Evolutionary conservation across 2,888 invertebrate species (phyloP), one percentile per base, ranked within the genome.

Genomic region (Cybosia mesomella): DNA sequence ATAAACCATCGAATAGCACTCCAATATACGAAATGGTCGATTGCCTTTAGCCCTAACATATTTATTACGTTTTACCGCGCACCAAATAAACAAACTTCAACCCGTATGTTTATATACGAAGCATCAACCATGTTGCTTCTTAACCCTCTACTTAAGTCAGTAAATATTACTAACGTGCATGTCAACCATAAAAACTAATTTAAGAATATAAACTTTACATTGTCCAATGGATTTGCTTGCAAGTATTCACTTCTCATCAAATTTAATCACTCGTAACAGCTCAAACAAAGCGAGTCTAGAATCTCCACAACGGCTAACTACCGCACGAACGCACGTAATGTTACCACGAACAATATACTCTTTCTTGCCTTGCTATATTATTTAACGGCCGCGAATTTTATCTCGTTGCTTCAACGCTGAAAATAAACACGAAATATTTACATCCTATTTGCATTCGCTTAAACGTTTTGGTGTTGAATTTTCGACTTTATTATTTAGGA

Each of bases 341-440:
- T 87, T 90, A 89, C 88, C 86, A 86, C 83, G 81, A 84, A 87
- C 87, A 88, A 88, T 89, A 87, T 88, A 85, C 85, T 87, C 85
- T 84, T 87, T 87, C 85, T 85, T 86, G 82, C 81, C 85, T 85
- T 86, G 82, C 82, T 83, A 85, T 85, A 87, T 87, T 89, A 88
- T 89, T 91, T 91, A 90, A 91, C 83, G 85, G 82, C 85, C 83
- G 86, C 85, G 87, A 91, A 90, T 91, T 90, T 90, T 89, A 91
- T 91, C 88, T 90, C 85, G 85, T 87, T 88, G 84, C 85, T 85
- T 86, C 89, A 86, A 87, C 83, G 85, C 85, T 87, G 89, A 85
- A 87, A 89, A 89, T 88, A 87, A 88, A 89, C 88, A 83, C 86
- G 86, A 87, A 87, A 86, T 86, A 87, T 89, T 85, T 86, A 85